These are phyloP conservation scores for Hesperia comma DNA, from an alignment of 2,888 invertebrate genomes.

Conservation along the genomic window DNA sequence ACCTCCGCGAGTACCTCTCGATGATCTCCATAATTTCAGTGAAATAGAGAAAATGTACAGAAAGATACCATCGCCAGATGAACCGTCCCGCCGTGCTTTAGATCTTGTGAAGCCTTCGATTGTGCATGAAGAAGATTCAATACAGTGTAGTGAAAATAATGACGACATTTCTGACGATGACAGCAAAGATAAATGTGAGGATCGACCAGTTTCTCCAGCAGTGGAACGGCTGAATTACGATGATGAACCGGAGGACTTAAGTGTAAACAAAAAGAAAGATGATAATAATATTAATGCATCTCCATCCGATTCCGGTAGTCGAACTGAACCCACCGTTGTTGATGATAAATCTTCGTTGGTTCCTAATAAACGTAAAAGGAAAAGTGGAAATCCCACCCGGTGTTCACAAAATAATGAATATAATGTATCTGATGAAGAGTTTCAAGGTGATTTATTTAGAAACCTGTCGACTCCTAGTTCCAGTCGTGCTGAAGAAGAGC, in stretches of 20 bases:
- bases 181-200: conserved; percentile 58
- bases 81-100: conserved; percentile 63
- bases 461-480: conserved; percentile 71
- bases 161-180: conserved; percentile 70
- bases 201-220: conserved; percentile 58
- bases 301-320: conserved; percentile 54
- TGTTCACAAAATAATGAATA: conserved; percentile 85
- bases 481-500: conserved; percentile 72
- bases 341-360: conserved; percentile 78
- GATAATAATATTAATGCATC: conserved; percentile 83
- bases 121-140: conserved; percentile 65
- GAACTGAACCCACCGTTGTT: conserved; percentile 64
- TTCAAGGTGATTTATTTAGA: conserved; percentile 73
- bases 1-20: conserved; percentile 80
- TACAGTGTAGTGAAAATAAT: conserved; percentile 71
- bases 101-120: conserved; percentile 65
- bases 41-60: conserved; percentile 82
- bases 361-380: conserved; percentile 90
- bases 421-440: conserved; percentile 78
- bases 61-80: conserved; percentile 69
- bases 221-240: conserved; percentile 67
- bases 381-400: conserved; percentile 92
- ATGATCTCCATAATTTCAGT: conserved; percentile 79
- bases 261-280: conserved; percentile 86
- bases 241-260: conserved; percentile 88